Evolutionary conservation across 2,888 invertebrate genomes (phyloP).

Genomic region (Ptilodon capucinus): DNA sequence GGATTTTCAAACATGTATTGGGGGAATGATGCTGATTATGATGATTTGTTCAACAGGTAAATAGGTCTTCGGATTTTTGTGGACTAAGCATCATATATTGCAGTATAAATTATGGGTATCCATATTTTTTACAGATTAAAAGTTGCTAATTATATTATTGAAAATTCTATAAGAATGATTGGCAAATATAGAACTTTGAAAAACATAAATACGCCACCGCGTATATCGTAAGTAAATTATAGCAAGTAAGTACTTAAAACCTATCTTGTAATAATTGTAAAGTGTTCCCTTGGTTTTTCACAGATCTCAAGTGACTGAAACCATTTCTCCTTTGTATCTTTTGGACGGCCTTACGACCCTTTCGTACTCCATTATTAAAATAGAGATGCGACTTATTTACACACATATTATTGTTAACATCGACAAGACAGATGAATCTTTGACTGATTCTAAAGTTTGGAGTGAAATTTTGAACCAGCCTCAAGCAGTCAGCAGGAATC

Average conservation of each 20-base stretch:
- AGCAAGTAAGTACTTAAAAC: not conserved
- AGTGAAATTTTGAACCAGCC: not conserved
- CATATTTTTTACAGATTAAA: not conserved
- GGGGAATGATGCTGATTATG: conserved; percentile 97
- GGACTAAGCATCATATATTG: no score
- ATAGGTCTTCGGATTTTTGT: no score
- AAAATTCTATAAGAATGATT: conserved; percentile 9
- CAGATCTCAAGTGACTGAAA: conserved; percentile 17
- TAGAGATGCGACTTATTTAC: conserved; percentile 30
- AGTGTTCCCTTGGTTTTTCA: not conserved
- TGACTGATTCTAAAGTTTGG: not conserved
- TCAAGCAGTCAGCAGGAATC: not conserved
- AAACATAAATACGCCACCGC: not conserved
- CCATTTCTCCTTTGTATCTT: conserved; percentile 23
- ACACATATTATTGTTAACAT: conserved; percentile 37
- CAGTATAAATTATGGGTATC: no score
- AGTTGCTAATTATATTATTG: conserved; percentile 13
- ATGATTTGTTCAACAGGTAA: conserved; percentile 91
- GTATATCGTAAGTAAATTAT: conserved; percentile 9
- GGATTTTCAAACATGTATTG: conserved; percentile 94
- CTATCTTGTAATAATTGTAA: not conserved
- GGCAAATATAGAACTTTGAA: conserved; percentile 19
- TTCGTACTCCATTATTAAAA: conserved; percentile 24
- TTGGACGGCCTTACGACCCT: conserved; percentile 42
- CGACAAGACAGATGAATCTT: conserved; percentile 4